phyloP scores from a whole-genome alignment of 1,140 invertebrate species.

The Bradynema listronoti region DNA sequence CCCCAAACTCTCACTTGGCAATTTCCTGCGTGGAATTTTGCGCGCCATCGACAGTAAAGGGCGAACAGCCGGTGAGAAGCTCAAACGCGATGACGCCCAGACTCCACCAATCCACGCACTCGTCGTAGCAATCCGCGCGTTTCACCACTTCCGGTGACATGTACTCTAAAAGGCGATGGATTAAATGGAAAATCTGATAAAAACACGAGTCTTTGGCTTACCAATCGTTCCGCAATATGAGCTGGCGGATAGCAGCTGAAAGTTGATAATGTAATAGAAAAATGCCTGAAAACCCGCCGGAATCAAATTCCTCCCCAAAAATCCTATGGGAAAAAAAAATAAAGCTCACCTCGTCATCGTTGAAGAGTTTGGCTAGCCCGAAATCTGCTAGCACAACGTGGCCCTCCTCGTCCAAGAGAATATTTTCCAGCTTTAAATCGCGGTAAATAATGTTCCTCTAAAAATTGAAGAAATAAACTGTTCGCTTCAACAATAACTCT shows the following conservation, averaged over 20 bases:
- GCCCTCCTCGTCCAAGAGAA: conserved; percentile 74
- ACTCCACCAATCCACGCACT: conserved; percentile 74
- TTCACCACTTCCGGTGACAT: conserved; percentile 87
- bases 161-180: conserved; percentile 65
- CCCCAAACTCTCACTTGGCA: conserved; percentile 65
- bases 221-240: conserved; percentile 94
- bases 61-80: conserved; percentile 87
- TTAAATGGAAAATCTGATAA: too few relatives aligned
- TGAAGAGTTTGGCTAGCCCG: conserved; percentile 78
- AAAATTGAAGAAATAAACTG: too few relatives aligned
- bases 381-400: conserved; percentile 86
- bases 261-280: too few relatives aligned
- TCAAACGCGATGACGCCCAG: conserved; percentile 87
- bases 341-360: conserved; percentile 62
- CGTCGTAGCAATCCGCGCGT: conserved; percentile 71
- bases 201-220: conserved; percentile 44
- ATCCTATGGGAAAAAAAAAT: too few relatives aligned
- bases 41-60: conserved; percentile 89
- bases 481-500: neutral
- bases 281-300: too few relatives aligned
- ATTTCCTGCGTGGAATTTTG: conserved; percentile 86
- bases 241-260: too few relatives aligned
- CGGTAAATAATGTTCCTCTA: conserved; percentile 59
- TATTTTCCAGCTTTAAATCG: conserved; percentile 89
- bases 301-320: too few relatives aligned